Conservation (phyloP, 2,888 invertebrate species). For the Netelia virgata region DNA sequence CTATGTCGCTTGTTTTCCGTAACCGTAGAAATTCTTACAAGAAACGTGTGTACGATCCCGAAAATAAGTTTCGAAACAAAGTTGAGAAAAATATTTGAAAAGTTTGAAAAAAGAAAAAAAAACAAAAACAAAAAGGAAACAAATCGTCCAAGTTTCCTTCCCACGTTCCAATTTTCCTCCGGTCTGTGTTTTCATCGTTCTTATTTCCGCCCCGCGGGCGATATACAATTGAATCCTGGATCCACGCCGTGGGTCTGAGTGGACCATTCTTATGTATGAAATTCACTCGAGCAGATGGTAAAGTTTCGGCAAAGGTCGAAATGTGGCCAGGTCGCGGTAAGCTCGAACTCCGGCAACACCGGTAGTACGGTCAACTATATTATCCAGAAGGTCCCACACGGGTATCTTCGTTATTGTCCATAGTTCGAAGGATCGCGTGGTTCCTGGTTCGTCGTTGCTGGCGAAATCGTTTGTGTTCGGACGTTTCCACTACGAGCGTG, state of each 20-base stretch:
- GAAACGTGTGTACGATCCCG: background rate
- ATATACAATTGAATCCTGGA: constrained; percentile 81
- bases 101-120: background rate
- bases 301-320: constrained; percentile 60
- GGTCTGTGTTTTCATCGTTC: background rate
- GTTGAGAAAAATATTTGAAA: background rate
- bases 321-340: constrained; percentile 35
- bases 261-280: constrained; percentile 81
- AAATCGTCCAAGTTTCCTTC: constrained; percentile 7
- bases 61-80: background rate
- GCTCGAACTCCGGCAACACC: constrained; percentile 40
- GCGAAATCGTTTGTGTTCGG: constrained; percentile 39
- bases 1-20: too few relatives aligned
- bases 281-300: constrained; percentile 75
- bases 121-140: constrained; percentile 22
- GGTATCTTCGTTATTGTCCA: constrained; percentile 79
- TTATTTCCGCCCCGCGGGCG: background rate
- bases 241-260: constrained; percentile 71
- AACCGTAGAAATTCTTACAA: too few relatives aligned
- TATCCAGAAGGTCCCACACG: constrained; percentile 60
- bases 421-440: constrained; percentile 56
- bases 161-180: background rate
- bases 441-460: constrained; percentile 40
- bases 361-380: constrained; percentile 66
- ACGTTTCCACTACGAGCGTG: constrained; percentile 55